Base-by-base conservation (phyloP, 1,140 invertebrate genomes). In the Pachypeltis micranthus region DNA sequence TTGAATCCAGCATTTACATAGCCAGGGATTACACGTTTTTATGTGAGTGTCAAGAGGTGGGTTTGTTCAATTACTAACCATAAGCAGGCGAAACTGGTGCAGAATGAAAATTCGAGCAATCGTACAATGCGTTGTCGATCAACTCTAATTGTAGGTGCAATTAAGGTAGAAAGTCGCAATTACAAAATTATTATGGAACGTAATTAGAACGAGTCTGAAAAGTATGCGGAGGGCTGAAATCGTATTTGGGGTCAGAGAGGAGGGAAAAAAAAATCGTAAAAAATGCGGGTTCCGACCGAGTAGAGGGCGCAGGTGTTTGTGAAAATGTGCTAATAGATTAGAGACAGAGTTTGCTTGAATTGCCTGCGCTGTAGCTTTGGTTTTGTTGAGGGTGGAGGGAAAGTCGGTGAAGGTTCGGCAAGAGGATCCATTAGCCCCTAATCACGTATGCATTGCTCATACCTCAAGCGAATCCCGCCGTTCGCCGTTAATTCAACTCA, bases 301-400 rank as follows among this genome's bases (percentile, higher is more conserved):
- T 25, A 57, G 23, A 7, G 55, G 27, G 55, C 55, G 27, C 55
- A 57, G 55, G 55, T 57, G 55, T 28, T 57, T 23, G 55, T 23
- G 55, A 57, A 57, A 57, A 57, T 57, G 55, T 57, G 55, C 55
- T 57, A 57, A 57, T 57, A 57, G 55, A 57, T 57, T 57, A 57
- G 55, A 57, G 55, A 57, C 55, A 57, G 55, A 57, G 55, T 57
- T 57, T 57, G 55, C 24, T 10, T 23, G 25, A 57, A 24, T 26
- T 24, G 2, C 23, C 25, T 29, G 10, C 12, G 47, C 23, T 51
- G 47, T 51, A 51, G 47, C 10, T 51, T 51, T 10, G 47, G 47
- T 51, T 39, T 51, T 51, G 47, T 51, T 51, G 47, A 21, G 47
- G 21, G 47, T 3, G 19, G 47, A 21, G 19, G 10, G 47, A 21